phyloP scores from a whole-genome alignment of 2,888 invertebrate genomes.

The Atrina japonica region DNA sequence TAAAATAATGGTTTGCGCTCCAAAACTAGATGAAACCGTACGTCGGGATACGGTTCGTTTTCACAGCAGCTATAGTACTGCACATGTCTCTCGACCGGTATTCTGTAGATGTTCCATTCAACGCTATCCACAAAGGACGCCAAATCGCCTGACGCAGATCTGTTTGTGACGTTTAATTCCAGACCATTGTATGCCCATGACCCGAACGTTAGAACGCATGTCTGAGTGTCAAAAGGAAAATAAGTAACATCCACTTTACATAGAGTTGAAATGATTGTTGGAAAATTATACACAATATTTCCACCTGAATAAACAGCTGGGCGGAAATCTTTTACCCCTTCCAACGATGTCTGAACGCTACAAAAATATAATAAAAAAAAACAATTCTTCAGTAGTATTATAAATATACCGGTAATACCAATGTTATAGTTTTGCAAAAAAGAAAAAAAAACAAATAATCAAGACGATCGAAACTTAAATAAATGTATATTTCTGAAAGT shows the following conservation, averaged over 20 bases:
- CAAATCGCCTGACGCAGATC: conserved; percentile 45
- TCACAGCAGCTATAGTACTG: conserved; percentile 58
- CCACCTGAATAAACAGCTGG: conserved; percentile 53
- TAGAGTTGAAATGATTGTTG: conserved; percentile 51
- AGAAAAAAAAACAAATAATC: neutral
- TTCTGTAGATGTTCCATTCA: conserved; percentile 62
- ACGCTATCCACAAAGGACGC: conserved; percentile 60
- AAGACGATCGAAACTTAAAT: no score
- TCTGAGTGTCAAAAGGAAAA: conserved; percentile 60
- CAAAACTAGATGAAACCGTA: conserved; percentile 62
- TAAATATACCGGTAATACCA: no score
- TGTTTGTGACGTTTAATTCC: conserved; percentile 54
- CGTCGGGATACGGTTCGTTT: conserved; percentile 67
- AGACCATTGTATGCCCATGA: conserved; percentile 69
- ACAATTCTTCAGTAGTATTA: neutral
- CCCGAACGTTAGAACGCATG: conserved; percentile 64
- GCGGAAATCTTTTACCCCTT: conserved; percentile 52
- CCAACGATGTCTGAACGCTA: conserved; percentile 53
- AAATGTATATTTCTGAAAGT: no score
- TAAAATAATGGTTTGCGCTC: conserved; percentile 68
- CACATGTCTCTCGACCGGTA: conserved; percentile 54
- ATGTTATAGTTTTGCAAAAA: no score
- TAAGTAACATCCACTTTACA: conserved; percentile 62
- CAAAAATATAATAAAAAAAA: conserved; percentile 3
- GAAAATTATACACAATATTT: conserved; percentile 55